Evolutionary conservation across 2,888 invertebrate genomes (phyloP).

Genomic region (Pseudococcus viburni): DNA sequence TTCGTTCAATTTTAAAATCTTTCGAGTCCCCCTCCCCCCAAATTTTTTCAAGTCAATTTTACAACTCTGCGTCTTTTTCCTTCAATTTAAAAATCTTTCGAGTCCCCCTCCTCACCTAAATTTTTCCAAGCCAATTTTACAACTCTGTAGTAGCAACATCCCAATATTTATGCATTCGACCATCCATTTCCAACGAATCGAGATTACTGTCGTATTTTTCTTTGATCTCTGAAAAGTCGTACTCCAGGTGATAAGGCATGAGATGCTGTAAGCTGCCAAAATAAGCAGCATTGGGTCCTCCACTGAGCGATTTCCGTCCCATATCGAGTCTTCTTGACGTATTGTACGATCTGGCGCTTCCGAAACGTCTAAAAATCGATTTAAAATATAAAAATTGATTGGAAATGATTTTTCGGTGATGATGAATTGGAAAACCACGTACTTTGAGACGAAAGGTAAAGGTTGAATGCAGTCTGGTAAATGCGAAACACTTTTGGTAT

Average conservation of each 20-base stretch:
- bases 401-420: neutral
- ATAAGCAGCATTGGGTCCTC: constrained; percentile 89
- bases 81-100: no score
- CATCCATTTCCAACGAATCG: constrained; percentile 85
- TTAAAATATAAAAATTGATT: neutral
- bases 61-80: constrained; percentile 77
- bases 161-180: constrained; percentile 92
- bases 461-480: constrained; percentile 72
- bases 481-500: constrained; percentile 82
- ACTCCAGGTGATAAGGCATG: constrained; percentile 64
- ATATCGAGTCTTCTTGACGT: constrained; percentile 72
- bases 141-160: constrained; percentile 90
- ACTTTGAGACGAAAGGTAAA: constrained; percentile 71
- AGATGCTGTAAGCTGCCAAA: constrained; percentile 72
- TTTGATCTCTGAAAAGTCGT: constrained; percentile 55
- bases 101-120: neutral
- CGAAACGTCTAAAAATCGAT: constrained; percentile 80
- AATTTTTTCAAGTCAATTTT: neutral
- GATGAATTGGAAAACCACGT: constrained; percentile 57
- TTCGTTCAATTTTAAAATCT: no score
- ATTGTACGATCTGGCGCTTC: constrained; percentile 85
- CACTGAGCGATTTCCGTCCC: constrained; percentile 73
- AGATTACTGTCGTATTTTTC: constrained; percentile 72
- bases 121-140: constrained; percentile 70
- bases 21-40: neutral